phyloP scores from a whole-genome alignment of 2,888 invertebrate species.

The Notodonta ziczac region DNA sequence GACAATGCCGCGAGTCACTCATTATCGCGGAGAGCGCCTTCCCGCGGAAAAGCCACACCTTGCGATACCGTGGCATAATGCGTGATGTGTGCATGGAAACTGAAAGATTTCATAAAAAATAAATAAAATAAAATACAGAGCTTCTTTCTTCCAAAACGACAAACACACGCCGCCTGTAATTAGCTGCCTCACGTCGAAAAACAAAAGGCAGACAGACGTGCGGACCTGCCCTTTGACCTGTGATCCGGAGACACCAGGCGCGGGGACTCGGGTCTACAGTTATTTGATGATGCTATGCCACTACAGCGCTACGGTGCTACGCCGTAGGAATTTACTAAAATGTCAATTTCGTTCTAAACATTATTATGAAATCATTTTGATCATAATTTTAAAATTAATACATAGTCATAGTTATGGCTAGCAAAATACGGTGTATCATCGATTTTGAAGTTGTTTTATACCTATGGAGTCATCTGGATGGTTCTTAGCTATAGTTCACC shows the following conservation, averaged over 20 bases:
- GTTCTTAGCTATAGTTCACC: too few relatives aligned
- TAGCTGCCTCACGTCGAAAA: constrained; percentile 45
- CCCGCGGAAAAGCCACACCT: constrained; percentile 64
- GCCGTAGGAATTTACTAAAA: background rate
- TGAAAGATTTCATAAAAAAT: background rate
- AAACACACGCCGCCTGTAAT: constrained; percentile 50
- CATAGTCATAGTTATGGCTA: too few relatives aligned
- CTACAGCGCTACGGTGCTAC: constrained; percentile 18
- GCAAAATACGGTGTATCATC: too few relatives aligned
- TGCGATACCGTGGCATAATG: constrained; percentile 56
- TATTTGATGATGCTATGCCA: constrained; percentile 22
- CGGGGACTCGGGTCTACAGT: constrained; percentile 5
- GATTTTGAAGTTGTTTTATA: too few relatives aligned
- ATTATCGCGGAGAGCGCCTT: constrained; percentile 76
- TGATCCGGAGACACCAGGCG: constrained; percentile 16
- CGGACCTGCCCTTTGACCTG: constrained; percentile 33
- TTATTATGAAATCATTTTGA: too few relatives aligned
- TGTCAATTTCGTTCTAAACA: too few relatives aligned
- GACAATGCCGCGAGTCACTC: constrained; percentile 80
- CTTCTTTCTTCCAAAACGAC: constrained; percentile 13
- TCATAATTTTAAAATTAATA: too few relatives aligned
- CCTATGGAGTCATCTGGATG: too few relatives aligned
- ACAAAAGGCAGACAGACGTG: constrained; percentile 35
- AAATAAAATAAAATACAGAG: too few relatives aligned
- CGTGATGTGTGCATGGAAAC: constrained; percentile 59